These are phyloP conservation scores for Antheraea yamamai DNA, from an alignment of 2,888 invertebrate species.

Conservation along the genomic window DNA sequence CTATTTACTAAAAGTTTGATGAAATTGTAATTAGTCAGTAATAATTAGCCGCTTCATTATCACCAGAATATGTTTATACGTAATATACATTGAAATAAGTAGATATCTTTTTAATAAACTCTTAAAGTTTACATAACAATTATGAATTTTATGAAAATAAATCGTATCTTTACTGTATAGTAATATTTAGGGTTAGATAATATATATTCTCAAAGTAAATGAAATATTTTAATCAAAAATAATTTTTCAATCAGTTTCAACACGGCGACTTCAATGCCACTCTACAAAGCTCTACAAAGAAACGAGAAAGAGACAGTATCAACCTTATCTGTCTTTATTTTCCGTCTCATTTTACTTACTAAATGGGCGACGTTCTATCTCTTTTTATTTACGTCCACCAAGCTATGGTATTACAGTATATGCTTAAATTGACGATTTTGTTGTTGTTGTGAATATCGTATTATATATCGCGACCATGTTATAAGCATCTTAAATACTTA, in stretches of 20 bases:
- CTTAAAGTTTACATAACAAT: not conserved
- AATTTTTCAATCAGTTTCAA: conserved; percentile 31
- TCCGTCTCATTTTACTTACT: conserved; percentile 55
- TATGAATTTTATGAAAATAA: not conserved
- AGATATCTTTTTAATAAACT: not conserved
- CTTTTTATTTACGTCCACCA: conserved; percentile 74
- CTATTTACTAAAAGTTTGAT: no score
- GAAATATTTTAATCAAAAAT: conserved; percentile 20
- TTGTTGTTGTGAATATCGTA: not conserved
- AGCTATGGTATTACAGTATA: conserved; percentile 64
- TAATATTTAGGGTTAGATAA: conserved; percentile 5
- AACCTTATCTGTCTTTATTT: conserved; percentile 45
- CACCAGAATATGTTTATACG: no score
- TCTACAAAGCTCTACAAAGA: conserved; percentile 28
- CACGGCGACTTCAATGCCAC: conserved; percentile 31
- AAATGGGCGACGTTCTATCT: conserved; percentile 62
- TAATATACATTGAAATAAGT: not conserved
- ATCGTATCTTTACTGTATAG: not conserved
- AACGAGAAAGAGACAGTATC: conserved; percentile 51
- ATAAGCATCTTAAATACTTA: not conserved
- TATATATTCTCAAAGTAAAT: conserved; percentile 13
- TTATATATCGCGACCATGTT: conserved; percentile 9
- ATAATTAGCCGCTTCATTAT: no score
- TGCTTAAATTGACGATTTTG: conserved; percentile 42
- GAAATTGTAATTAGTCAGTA: no score